Evolutionary conservation across 2,797 vertebrate species (phyloP).

Genomic region (Selene dorsalis): DNA sequence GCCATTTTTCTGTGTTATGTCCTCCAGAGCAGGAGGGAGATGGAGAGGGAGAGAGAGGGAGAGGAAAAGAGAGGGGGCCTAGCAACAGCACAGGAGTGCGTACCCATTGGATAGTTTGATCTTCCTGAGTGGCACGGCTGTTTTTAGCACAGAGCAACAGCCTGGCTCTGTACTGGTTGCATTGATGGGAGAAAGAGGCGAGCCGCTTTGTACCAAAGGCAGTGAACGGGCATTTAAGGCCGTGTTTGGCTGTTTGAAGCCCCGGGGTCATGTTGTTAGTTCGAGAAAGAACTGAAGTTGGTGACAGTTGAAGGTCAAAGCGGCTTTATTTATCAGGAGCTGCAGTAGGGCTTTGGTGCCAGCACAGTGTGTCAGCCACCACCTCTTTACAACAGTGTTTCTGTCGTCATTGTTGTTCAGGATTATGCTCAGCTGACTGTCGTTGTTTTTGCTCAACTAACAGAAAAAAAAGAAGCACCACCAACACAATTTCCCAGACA

Average conservation of each 20-base stretch:
- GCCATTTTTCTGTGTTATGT: conserved; percentile 84
- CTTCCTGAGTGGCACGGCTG: conserved; percentile 80
- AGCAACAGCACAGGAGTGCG: conserved; percentile 81
- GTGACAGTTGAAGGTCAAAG: conserved; percentile 72
- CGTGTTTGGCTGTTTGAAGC: conserved; percentile 57
- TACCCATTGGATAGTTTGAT: conserved; percentile 84
- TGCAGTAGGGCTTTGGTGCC: conserved; percentile 41
- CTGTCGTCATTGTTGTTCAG: conserved; percentile 44
- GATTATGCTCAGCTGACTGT: conserved; percentile 53
- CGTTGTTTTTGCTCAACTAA: conserved; percentile 53
- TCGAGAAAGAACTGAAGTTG: conserved; percentile 49
- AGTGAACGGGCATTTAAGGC: conserved; percentile 54
- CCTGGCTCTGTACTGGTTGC: conserved; percentile 70
- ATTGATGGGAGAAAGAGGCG: conserved; percentile 61
- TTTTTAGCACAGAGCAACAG: conserved; percentile 82
- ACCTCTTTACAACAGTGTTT: conserved; percentile 42
- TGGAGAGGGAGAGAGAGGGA: conserved; percentile 62
- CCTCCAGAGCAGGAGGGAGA: conserved; percentile 77
- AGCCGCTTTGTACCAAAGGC: conserved; percentile 60
- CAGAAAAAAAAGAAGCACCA: conserved; percentile 54
- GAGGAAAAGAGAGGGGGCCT: conserved; percentile 75
- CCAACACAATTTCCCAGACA: conserved; percentile 13
- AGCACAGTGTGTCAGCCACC: conserved; percentile 42
- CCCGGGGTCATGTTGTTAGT: conserved; percentile 54
- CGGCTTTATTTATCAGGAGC: conserved; percentile 56